phyloP scores from a whole-genome alignment of 2,888 invertebrate genomes.

The Ptilodon capucinus region DNA sequence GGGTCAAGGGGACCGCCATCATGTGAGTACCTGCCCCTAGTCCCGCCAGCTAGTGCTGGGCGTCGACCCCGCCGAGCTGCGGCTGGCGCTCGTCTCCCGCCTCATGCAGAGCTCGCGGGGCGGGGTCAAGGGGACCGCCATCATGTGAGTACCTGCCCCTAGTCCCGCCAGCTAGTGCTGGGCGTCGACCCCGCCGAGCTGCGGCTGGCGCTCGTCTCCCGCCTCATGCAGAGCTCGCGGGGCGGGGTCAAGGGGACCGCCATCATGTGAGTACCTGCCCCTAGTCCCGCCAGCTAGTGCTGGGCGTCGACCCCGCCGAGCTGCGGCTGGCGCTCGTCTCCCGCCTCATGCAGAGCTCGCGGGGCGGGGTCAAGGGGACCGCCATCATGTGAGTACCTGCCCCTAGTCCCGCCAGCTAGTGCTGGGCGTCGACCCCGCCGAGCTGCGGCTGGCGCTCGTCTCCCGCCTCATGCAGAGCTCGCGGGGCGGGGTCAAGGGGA shows the following conservation, averaged over 20 bases:
- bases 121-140: slow-evolving; percentile 67
- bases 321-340: slow-evolving; percentile 70
- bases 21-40: slow-evolving; percentile 86
- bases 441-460: slow-evolving; percentile 70
- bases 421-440: slow-evolving; percentile 50
- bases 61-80: not conserved
- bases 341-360: slow-evolving; percentile 79
- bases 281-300: not conserved
- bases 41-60: not conserved
- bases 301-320: slow-evolving; percentile 50
- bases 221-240: slow-evolving; percentile 83
- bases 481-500: slow-evolving; percentile 94
- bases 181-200: slow-evolving; percentile 50
- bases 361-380: slow-evolving; percentile 95
- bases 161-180: not conserved
- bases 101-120: slow-evolving; percentile 42
- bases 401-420: slow-evolving; percentile 46
- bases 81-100: slow-evolving; percentile 78
- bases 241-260: slow-evolving; percentile 96
- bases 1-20: slow-evolving; percentile 95
- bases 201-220: slow-evolving; percentile 70
- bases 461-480: slow-evolving; percentile 76
- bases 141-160: slow-evolving; percentile 48
- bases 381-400: slow-evolving; percentile 92
- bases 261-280: slow-evolving; percentile 91